Percentiles rank a stretch among this genome's conserved stretches.
Conservation (phyloP, 1,140 invertebrate species). For the Pachypeltis micranthus region DNA sequence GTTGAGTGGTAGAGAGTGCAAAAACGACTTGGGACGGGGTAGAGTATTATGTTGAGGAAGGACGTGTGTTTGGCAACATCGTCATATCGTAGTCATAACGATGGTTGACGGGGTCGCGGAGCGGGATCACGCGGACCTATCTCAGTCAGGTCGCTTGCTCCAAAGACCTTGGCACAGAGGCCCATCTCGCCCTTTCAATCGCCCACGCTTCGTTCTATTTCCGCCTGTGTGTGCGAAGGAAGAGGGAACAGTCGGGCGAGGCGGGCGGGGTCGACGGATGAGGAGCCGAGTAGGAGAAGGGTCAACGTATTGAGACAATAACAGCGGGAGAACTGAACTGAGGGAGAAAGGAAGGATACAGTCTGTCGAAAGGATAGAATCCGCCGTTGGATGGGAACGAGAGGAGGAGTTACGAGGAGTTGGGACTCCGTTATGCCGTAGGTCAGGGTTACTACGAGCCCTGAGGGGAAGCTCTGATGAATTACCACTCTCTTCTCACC, state of each 20-base stretch:
- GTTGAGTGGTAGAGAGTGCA: too few relatives aligned
- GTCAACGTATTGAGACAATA: slow-evolving; percentile 14
- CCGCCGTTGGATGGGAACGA: neutral
- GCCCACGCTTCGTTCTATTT: neutral
- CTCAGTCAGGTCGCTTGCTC: too few relatives aligned
- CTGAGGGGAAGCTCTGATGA: neutral
- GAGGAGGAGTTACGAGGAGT: neutral
- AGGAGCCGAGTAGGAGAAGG: neutral
- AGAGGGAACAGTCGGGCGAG: too few relatives aligned
- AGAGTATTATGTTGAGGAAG: too few relatives aligned
- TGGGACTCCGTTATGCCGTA: neutral
- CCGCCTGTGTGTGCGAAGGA: neutral
- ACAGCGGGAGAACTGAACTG: neutral
- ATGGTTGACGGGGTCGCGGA: too few relatives aligned
- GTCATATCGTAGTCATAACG: too few relatives aligned
- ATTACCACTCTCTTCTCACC: neutral
- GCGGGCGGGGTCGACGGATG: neutral
- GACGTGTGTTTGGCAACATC: too few relatives aligned
- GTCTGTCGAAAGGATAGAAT: neutral
- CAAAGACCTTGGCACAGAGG: neutral
- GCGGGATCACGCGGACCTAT: too few relatives aligned
- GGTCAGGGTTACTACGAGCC: slow-evolving; percentile 3
- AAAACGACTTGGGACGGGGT: too few relatives aligned
- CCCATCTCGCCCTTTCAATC: too few relatives aligned
- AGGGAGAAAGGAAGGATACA: neutral